Percentiles rank a stretch among this genome's conserved stretches.
Conservation (phyloP, 2,113 vertebrate genomes). For the Balaenoptera acutorostrata region DNA sequence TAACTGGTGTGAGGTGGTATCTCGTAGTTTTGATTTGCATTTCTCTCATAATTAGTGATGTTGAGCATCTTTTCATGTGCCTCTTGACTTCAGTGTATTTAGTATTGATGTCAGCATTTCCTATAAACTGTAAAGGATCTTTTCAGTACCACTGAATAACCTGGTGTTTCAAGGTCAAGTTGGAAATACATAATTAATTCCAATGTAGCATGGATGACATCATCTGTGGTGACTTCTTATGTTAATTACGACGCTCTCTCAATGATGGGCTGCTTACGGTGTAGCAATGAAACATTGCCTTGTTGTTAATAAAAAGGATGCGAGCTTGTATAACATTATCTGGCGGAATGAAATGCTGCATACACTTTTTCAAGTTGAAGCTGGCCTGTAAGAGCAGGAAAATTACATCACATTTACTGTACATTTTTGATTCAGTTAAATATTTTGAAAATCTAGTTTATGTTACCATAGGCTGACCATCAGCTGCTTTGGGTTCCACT, state of each 20-base stretch:
- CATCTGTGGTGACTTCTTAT: constrained; percentile 3
- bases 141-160: background rate
- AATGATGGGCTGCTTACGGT: background rate
- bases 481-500: background rate
- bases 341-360: background rate
- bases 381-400: background rate
- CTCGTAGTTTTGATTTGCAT: background rate
- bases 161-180: constrained; percentile 27
- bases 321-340: background rate
- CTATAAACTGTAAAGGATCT: background rate
- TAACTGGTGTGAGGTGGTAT: background rate
- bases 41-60: background rate
- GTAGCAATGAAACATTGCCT: background rate
- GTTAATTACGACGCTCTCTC: background rate
- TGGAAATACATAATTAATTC: constrained; percentile 19
- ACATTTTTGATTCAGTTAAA: background rate
- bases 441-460: background rate
- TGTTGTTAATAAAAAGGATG: background rate
- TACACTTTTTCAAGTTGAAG: background rate
- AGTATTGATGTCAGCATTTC: background rate
- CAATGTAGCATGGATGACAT: background rate
- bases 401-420: background rate
- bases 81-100: background rate
- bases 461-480: background rate
- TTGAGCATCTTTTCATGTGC: background rate